Conservation (phyloP, 2,888 invertebrate species). For the Entomobrya multifasciata region DNA sequence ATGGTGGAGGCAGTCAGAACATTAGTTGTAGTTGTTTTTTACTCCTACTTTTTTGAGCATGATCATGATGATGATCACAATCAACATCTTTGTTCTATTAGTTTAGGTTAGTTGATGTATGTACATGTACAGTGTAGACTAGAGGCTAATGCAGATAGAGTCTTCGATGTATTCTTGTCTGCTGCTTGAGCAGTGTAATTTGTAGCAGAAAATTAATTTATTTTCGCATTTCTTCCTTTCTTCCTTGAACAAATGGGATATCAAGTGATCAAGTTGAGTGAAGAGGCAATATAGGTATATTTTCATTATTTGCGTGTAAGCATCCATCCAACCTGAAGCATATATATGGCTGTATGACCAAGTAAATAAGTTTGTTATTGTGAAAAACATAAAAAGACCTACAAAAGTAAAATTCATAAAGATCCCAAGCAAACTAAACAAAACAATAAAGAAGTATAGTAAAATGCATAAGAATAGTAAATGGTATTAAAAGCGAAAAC, state of each 20-base stretch:
- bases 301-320: no score
- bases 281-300: no score
- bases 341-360: no score
- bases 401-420: not conserved
- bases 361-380: no score
- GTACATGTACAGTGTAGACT: not conserved
- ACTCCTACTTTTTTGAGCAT: not conserved
- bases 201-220: constrained; percentile 3
- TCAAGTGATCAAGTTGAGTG: no score
- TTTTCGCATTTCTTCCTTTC: constrained; percentile 13
- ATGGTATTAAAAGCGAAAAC: no score
- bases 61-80: not conserved
- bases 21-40: constrained; percentile 44
- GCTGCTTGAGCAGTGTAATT: no score
- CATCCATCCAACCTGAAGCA: no score
- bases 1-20: not conserved
- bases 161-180: no score
- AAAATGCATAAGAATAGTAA: no score
- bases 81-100: no score
- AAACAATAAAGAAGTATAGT: not conserved
- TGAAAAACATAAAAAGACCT: no score
- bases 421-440: not conserved
- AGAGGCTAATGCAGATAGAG: not conserved
- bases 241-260: not conserved
- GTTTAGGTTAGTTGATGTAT: not conserved